A percentile compares a stretch with the other conserved stretches of the same genome.
These are phyloP conservation scores for Siderastrea siderea DNA, from an alignment of 92 coral and sea anemone genomes.

Conservation along the genomic window DNA sequence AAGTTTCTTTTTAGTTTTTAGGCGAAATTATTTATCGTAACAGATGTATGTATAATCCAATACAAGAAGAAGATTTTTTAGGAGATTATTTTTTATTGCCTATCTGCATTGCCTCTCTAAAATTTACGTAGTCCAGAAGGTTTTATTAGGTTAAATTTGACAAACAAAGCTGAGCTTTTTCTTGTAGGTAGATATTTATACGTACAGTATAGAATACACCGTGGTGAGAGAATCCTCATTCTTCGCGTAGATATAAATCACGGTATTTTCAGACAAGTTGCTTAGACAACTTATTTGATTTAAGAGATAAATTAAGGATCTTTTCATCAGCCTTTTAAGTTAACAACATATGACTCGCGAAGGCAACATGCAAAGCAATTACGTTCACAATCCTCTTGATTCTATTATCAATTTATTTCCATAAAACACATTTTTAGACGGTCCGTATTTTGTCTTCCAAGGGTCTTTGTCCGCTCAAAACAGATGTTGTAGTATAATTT, in stretches of 20 bases:
- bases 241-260: neutral
- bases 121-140: too few species aligned
- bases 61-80: too few species aligned
- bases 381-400: neutral
- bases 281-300: too few species aligned
- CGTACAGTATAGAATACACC: too few species aligned
- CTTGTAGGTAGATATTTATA: too few species aligned
- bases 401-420: neutral
- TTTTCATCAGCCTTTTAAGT: neutral
- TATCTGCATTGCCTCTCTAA: too few species aligned
- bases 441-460: neutral
- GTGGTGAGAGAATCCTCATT: too few species aligned
- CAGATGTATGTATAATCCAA: too few species aligned
- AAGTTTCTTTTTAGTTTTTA: neutral
- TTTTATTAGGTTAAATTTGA: too few species aligned
- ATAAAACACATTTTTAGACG: neutral
- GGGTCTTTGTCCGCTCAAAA: neutral
- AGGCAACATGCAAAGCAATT: neutral
- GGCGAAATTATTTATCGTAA: neutral
- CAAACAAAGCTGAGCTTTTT: too few species aligned
- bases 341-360: neutral
- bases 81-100: too few species aligned
- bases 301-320: neutral
- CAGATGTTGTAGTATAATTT: constrained; percentile 16
- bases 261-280: neutral